phyloP scores from a whole-genome alignment of 1,140 invertebrate species.

The Sitodiplosis mosellana region DNA sequence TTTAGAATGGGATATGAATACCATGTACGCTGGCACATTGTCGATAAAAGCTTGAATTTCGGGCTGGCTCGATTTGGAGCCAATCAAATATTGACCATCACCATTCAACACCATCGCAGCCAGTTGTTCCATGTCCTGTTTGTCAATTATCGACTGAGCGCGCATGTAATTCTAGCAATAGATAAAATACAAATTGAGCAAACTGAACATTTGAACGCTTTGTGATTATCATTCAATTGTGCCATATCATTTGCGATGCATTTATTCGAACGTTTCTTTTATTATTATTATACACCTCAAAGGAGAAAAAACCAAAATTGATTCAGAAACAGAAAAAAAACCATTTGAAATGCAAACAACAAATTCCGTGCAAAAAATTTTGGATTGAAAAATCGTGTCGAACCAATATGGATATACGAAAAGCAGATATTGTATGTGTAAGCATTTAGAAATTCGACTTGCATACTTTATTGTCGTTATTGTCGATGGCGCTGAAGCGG shows the following conservation, averaged over 20 bases:
- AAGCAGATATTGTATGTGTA: no score
- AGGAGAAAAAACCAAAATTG: not conserved
- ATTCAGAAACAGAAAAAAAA: not conserved
- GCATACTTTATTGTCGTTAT: slow-evolving; percentile 2
- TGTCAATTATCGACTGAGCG: slow-evolving; percentile 33
- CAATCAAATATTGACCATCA: slow-evolving; percentile 58
- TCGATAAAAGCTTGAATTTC: slow-evolving; percentile 79
- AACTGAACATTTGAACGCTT: no score
- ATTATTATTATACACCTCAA: no score
- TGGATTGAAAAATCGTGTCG: no score
- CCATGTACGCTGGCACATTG: slow-evolving; percentile 80
- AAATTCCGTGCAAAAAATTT: not conserved
- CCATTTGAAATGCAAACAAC: no score
- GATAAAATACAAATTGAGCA: no score
- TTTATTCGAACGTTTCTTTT: no score
- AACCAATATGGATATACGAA: no score
- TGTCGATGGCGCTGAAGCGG: slow-evolving; percentile 21
- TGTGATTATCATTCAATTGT: no score
- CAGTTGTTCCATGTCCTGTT: slow-evolving; percentile 72
- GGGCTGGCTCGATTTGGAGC: slow-evolving; percentile 47
- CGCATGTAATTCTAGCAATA: no score
- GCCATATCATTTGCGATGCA: no score
- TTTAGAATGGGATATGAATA: slow-evolving; percentile 18
- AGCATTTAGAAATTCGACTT: no score
- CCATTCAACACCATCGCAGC: slow-evolving; percentile 75